A percentile compares a stretch with the other conserved stretches of the same genome.
Evolutionary conservation across 2,113 vertebrate genomes (phyloP).

Genomic region (Salvelinus fontinalis): DNA sequence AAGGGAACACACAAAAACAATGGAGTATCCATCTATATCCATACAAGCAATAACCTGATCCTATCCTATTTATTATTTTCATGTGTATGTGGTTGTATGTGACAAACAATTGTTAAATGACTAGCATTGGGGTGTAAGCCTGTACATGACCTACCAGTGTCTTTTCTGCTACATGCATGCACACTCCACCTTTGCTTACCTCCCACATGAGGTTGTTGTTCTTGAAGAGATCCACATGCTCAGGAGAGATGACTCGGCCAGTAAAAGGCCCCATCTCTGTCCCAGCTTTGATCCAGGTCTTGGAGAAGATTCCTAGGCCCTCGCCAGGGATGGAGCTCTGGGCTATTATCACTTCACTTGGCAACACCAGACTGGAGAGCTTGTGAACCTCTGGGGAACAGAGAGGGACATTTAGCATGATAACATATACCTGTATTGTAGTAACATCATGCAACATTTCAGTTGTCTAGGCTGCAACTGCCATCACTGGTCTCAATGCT

Average conservation of each 20-base stretch:
- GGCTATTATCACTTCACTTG: constrained; percentile 94
- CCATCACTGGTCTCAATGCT: not conserved
- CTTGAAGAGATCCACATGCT: constrained; percentile 95
- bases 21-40: not conserved
- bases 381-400: constrained; percentile 88
- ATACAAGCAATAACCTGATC: not conserved
- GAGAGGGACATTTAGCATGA: not conserved
- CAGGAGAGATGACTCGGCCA: constrained; percentile 88
- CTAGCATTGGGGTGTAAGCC: too few relatives aligned
- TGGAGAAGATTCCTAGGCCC: constrained; percentile 96
- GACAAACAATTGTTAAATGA: too few relatives aligned
- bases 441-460: too few relatives aligned
- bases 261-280: constrained; percentile 98
- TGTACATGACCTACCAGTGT: not conserved
- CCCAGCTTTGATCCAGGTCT: constrained; percentile 96
- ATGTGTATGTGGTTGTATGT: too few relatives aligned
- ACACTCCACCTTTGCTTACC: constrained; percentile 67
- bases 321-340: constrained; percentile 96
- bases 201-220: constrained; percentile 99
- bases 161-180: not conserved
- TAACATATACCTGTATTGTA: not conserved
- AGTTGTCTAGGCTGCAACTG: not conserved
- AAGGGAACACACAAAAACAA: constrained; percentile 1
- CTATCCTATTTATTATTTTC: not conserved
- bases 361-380: constrained; percentile 92